Evolutionary conservation across 1,140 invertebrate genomes (phyloP).

Genomic region (Diuraphis noxia): DNA sequence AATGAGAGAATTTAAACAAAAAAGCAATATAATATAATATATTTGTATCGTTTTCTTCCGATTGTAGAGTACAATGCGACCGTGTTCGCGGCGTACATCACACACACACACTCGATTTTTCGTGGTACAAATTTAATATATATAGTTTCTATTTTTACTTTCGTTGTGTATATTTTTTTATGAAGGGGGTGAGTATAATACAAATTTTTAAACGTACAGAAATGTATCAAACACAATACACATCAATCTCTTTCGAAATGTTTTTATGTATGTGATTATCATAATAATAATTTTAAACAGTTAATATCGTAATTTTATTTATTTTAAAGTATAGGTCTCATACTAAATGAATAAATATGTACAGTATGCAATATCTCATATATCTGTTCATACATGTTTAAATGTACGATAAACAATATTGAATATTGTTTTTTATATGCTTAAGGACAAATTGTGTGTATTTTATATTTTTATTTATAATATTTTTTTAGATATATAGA

Average conservation of each 20-base stretch:
- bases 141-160: background rate
- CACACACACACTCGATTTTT: background rate
- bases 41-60: constrained; percentile 25
- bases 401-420: background rate
- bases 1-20: constrained; percentile 32
- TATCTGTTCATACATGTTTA: background rate
- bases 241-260: background rate
- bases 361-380: background rate
- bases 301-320: too few species aligned
- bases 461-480: background rate
- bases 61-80: background rate
- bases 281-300: too few species aligned
- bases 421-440: too few species aligned
- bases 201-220: background rate
- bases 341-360: background rate
- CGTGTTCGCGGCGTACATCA: background rate
- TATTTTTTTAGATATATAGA: background rate
- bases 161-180: background rate
- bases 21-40: background rate
- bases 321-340: too few species aligned
- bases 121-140: background rate
- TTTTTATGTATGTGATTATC: background rate
- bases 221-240: background rate
- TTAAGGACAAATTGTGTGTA: background rate
- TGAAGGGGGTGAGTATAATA: background rate